phyloP scores from a whole-genome alignment of 2,888 invertebrate species.

The Vanessa cardui region DNA sequence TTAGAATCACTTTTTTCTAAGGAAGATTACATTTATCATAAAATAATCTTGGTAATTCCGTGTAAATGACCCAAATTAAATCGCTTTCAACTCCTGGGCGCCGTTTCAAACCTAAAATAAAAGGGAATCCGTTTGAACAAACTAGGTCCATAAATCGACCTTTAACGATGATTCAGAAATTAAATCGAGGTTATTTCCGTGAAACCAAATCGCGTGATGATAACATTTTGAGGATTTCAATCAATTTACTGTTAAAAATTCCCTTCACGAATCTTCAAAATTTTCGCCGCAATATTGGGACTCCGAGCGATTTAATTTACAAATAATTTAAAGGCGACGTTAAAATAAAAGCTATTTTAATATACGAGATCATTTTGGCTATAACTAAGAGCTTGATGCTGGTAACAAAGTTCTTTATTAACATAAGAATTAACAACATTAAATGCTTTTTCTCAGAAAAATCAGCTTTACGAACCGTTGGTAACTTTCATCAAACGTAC shows the following conservation, averaged over 20 bases:
- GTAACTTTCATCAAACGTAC: too few species aligned
- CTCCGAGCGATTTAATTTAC: neutral
- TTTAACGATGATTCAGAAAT: conserved; percentile 39
- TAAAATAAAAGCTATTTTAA: too few species aligned
- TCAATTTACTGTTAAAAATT: conserved; percentile 32
- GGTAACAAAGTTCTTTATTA: too few species aligned
- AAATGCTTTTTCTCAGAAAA: too few species aligned
- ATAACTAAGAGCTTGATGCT: too few species aligned
- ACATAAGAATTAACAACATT: too few species aligned
- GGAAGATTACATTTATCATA: neutral
- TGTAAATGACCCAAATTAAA: conserved; percentile 4
- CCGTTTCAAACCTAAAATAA: conserved; percentile 16
- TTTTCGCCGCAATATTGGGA: neutral
- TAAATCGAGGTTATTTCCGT: conserved; percentile 33
- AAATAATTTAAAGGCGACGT: too few species aligned
- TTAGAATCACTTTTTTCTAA: too few species aligned
- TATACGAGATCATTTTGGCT: too few species aligned
- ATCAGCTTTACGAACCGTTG: too few species aligned
- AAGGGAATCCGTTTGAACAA: conserved; percentile 23
- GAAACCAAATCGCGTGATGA: conserved; percentile 34
- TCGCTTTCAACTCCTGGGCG: neutral
- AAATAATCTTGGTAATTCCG: neutral
- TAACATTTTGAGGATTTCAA: conserved; percentile 41
- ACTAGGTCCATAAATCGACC: conserved; percentile 23
- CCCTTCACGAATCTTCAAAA: conserved; percentile 6